Evolutionary conservation across 2,113 vertebrate species (phyloP).

Genomic region (zebrafish (Danio rerio)): GRCz12tu NC_133182.1:35825001-35825500

Average conservation of each 20-base stretch:
- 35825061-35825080: constrained; percentile 18
- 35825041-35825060: constrained; percentile 22
- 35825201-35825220: constrained; percentile 38
- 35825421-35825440: constrained; percentile 98
- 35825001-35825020: constrained; percentile 28
- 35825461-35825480: constrained; percentile 99
- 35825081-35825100: constrained; percentile 33
- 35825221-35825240: constrained; percentile 27
- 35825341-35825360: constrained; percentile 78
- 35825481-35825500: constrained; percentile 97
- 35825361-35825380: constrained; percentile 74
- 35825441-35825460: constrained; percentile 98
- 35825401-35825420: constrained; percentile 83
- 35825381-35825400: constrained; percentile 70
- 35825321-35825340: constrained; percentile 93
- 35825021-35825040: constrained; percentile 37
- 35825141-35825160: constrained; percentile 38
- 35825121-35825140: constrained; percentile 36
- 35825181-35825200: constrained; percentile 22
- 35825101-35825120: constrained; percentile 35
- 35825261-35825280: constrained; percentile 49
- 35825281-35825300: constrained; percentile 95
- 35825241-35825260: constrained; percentile 47
- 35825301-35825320: constrained; percentile 95
- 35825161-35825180: constrained; percentile 35